Evolutionary conservation across 1,140 invertebrate species (phyloP).

Genomic region (Drosophila tristis): DNA sequence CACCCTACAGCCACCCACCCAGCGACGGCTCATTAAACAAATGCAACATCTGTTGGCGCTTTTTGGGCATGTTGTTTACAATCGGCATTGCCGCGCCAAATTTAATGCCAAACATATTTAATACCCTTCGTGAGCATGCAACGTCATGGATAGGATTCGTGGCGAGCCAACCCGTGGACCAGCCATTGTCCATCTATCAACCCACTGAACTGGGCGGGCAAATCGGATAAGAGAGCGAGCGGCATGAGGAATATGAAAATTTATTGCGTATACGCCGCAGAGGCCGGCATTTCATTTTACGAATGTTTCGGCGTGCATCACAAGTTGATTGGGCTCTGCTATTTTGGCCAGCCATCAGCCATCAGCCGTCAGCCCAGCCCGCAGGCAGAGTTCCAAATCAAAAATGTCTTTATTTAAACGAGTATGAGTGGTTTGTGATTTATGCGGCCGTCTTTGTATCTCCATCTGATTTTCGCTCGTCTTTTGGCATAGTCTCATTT

Average conservation of each 20-base stretch:
- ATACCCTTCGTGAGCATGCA: constrained; percentile 40
- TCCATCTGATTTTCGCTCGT: constrained; percentile 16
- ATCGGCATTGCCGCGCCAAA: constrained; percentile 41
- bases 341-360: constrained; percentile 51
- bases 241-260: constrained; percentile 78
- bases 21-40: constrained; percentile 62
- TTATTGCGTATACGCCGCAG: constrained; percentile 74
- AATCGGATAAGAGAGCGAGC: constrained; percentile 39
- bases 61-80: constrained; percentile 67
- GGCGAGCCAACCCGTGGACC: not conserved
- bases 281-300: constrained; percentile 49
- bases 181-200: constrained; percentile 16
- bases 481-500: constrained; percentile 54
- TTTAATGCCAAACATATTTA: constrained; percentile 54
- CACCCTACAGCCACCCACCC: constrained; percentile 25
- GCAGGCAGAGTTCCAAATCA: constrained; percentile 59
- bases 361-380: not conserved
- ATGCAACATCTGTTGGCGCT: constrained; percentile 73
- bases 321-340: constrained; percentile 67
- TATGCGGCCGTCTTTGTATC: constrained; percentile 65
- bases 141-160: constrained; percentile 26
- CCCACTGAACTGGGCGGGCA: constrained; percentile 26
- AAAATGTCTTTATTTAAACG: constrained; percentile 74
- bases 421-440: constrained; percentile 62
- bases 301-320: constrained; percentile 51